Base-by-base conservation (phyloP, 2,797 vertebrate genomes). In the Caiman crocodilus region DNA sequence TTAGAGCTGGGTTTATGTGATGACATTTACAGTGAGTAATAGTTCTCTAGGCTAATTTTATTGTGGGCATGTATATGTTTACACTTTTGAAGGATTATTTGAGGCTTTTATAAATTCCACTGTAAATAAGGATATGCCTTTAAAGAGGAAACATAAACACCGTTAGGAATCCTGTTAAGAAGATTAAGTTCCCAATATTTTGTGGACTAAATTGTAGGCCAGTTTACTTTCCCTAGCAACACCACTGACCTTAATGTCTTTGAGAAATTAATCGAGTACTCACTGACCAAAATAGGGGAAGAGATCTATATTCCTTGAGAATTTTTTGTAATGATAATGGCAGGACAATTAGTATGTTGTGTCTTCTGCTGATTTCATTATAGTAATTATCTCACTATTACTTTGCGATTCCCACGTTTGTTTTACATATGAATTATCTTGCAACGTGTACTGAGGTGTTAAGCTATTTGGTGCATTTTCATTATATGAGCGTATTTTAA, bases 41-140 rank as follows among this genome's bases (percentile, higher is more conserved):
- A 84, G 78, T 20, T 11, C 42, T 56, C n/a, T 94, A 93, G 82
- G 86, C 85, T 85, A 92, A 67, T 73, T 90, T 84, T 79, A 79
- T 57, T 82, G 85, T 50, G 42, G 42, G 6, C 42, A 50, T 88
- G 5, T 89, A 16, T 74, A 1, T 84, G n/a, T 91, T 78, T 79
- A 93, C 84, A 42, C 82, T 28, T 56, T 78, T 6, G 25, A 21
- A 56, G 16, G 8, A 64, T 90, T 23, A 74, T 35, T 42, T 83
- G 18, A 94, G 79, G n/a, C 58, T 18, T 67, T 84, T 32, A 21
- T 85, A 3, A 87, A 87, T 42, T 79, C 28, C 30, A 35, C 0
- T 23, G 8, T 60, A 85, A 87, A 85, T 25, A 60, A 67, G 63
- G 77, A 35, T 26, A 12, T 75, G 56, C 18, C 13, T 92, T 55